A percentile compares a stretch with the other conserved stretches of the same genome.
Evolutionary conservation across 2,888 invertebrate genomes (phyloP).

Genomic region (Laspeyria flexula): DNA sequence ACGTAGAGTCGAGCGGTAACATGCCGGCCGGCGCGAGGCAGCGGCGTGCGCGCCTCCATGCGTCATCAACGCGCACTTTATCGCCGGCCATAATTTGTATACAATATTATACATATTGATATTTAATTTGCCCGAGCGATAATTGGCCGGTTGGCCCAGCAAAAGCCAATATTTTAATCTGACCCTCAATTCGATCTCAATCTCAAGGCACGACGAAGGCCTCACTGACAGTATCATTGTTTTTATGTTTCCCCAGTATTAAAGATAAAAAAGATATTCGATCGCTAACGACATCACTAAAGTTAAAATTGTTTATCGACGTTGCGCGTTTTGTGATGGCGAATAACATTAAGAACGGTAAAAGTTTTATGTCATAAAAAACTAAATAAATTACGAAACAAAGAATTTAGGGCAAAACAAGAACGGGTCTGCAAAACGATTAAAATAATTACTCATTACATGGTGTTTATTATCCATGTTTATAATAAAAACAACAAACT

Average conservation of each 20-base stretch:
- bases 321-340: background rate
- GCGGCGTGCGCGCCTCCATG: slow-evolving; percentile 27
- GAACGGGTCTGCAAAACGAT: slow-evolving; percentile 22
- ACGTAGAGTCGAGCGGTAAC: slow-evolving; percentile 16
- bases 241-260: slow-evolving; percentile 22
- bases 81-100: slow-evolving; percentile 44
- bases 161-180: slow-evolving; percentile 45
- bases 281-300: slow-evolving; percentile 11
- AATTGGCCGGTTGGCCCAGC: slow-evolving; percentile 54
- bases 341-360: slow-evolving; percentile 1
- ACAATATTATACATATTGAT: slow-evolving; percentile 38
- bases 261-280: slow-evolving; percentile 4
- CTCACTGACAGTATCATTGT: slow-evolving; percentile 23
- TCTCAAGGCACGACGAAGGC: slow-evolving; percentile 50
- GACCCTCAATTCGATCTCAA: slow-evolving; percentile 48
- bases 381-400: slow-evolving; percentile 18
- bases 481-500: slow-evolving; percentile 16
- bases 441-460: slow-evolving; percentile 20
- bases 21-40: slow-evolving; percentile 23
- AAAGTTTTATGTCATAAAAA: slow-evolving; percentile 12
- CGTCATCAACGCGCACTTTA: slow-evolving; percentile 43
- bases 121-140: slow-evolving; percentile 45
- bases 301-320: slow-evolving; percentile 8
- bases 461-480: slow-evolving; percentile 16
- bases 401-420: slow-evolving; percentile 20